Conservation (phyloP, 2,113 vertebrate genomes). For the Gulo gulo region DNA sequence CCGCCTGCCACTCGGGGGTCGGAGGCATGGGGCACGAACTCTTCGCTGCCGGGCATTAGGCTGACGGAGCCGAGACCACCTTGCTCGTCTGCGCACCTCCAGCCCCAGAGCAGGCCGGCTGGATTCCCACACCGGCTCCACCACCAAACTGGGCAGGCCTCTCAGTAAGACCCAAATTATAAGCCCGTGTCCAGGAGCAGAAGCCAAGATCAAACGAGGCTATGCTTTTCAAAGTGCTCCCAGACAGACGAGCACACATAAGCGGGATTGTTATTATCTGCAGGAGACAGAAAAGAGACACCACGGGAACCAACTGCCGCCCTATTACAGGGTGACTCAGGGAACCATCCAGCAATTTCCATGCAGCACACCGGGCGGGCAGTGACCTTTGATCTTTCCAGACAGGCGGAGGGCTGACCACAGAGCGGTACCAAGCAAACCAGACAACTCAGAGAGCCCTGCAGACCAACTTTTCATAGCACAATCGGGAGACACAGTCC, state of each 20-base stretch:
- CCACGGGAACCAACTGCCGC: neutral
- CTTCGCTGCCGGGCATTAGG: neutral
- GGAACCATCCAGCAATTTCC: constrained; percentile 31
- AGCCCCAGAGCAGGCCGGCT: neutral
- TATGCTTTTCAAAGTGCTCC: neutral
- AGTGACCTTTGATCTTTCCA: constrained; percentile 70
- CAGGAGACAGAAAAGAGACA: constrained; percentile 35
- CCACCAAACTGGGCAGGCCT: neutral
- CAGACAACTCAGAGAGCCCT: neutral
- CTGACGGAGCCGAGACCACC: rapidly evolving
- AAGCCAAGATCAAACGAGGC: constrained; percentile 54
- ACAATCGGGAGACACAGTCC: neutral
- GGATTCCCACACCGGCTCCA: neutral
- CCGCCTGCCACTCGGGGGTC: neutral
- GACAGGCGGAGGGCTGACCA: neutral
- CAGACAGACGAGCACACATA: neutral
- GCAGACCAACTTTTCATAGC: neutral
- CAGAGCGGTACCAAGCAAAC: neutral
- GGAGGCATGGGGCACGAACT: rapidly evolving
- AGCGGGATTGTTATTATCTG: neutral
- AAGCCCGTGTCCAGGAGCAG: neutral
- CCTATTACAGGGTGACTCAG: constrained; percentile 58
- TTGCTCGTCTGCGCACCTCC: neutral
- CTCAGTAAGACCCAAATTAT: constrained; percentile 23
- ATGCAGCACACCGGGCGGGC: constrained; percentile 10